Conservation (phyloP, 2,888 invertebrate genomes). For the Sesamia inferens region DNA sequence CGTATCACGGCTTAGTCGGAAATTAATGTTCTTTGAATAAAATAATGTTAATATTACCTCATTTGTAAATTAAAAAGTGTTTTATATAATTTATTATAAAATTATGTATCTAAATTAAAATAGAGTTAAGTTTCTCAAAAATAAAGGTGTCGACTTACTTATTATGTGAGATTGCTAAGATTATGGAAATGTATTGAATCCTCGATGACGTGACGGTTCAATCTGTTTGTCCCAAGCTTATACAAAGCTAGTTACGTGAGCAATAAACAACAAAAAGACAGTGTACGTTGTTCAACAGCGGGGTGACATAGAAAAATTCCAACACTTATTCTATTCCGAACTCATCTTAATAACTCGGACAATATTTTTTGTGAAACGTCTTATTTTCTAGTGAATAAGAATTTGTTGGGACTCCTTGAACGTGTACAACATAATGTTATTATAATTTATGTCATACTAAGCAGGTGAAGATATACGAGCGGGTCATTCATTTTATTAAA, state of each 20-base stretch:
- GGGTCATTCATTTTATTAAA: conserved; percentile 89
- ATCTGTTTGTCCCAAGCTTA: conserved; percentile 38
- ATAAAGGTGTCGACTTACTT: conserved; percentile 5
- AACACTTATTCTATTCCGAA: conserved; percentile 80
- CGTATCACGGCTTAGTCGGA: conserved; percentile 4
- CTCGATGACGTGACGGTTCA: conserved; percentile 19
- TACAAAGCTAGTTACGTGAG: conserved; percentile 74
- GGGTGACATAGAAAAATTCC: conserved; percentile 76
- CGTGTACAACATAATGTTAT: conserved; percentile 89
- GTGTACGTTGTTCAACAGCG: conserved; percentile 73
- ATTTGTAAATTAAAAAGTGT: conserved; percentile 21
- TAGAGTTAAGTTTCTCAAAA: not conserved
- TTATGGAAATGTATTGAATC: conserved; percentile 8
- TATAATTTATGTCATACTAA: conserved; percentile 90
- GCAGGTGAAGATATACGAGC: conserved; percentile 90
- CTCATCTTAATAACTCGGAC: conserved; percentile 81
- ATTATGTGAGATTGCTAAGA: conserved; percentile 9
- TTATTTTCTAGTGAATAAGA: conserved; percentile 88
- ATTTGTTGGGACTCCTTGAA: conserved; percentile 89
- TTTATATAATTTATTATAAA: not conserved
- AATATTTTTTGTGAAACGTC: conserved; percentile 85
- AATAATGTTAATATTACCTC: conserved; percentile 17
- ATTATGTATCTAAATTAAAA: not conserved
- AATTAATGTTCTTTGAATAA: conserved; percentile 19
- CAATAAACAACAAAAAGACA: conserved; percentile 73